A percentile compares a stretch with the other conserved stretches of the same genome.
Conservation (phyloP, 2,888 invertebrate species). For the Drosophila mimetica region DNA sequence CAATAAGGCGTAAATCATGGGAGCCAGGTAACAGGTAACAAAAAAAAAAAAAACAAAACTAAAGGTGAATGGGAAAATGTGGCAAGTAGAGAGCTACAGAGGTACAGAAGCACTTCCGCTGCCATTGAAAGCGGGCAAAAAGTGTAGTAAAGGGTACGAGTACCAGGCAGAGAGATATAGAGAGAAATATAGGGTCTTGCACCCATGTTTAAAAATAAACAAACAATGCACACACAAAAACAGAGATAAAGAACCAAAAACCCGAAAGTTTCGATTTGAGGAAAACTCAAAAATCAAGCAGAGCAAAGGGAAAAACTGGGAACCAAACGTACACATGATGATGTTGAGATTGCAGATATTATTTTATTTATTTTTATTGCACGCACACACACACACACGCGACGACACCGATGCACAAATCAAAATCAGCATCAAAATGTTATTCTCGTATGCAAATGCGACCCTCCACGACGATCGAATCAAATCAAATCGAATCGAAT, state of each 20-base stretch:
- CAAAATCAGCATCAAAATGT: slow-evolving; percentile 67
- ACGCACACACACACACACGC: slow-evolving; percentile 30
- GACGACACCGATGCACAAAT: slow-evolving; percentile 42
- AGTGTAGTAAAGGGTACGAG: slow-evolving; percentile 16
- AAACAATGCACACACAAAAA: slow-evolving; percentile 57
- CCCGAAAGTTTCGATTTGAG: slow-evolving; percentile 35
- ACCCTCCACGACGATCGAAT: slow-evolving; percentile 47
- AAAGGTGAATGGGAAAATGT: slow-evolving; percentile 26
- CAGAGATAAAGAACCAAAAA: slow-evolving; percentile 25
- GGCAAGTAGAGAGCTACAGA: slow-evolving; percentile 11
- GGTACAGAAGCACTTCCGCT: slow-evolving; percentile 58
- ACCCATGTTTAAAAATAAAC: slow-evolving; percentile 72
- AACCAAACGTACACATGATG: slow-evolving; percentile 68
- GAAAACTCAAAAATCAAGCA: slow-evolving; percentile 40
- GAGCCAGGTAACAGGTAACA: slow-evolving; percentile 38
- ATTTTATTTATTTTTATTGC: slow-evolving; percentile 72
- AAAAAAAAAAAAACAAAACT: too few relatives aligned
- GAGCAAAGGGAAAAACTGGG: slow-evolving; percentile 2
- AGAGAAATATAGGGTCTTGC: slow-evolving; percentile 47
- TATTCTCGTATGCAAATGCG: slow-evolving; percentile 49
- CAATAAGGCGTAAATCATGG: slow-evolving; percentile 78
- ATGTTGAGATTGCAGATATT: slow-evolving; percentile 75
- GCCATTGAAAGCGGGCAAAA: slow-evolving; percentile 61
- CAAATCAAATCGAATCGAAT: too few relatives aligned
- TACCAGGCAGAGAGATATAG: slow-evolving; percentile 1